These are phyloP conservation scores for Urophycis tenuis DNA, from an alignment of 2,797 vertebrate species.

Conservation along the genomic window DNA sequence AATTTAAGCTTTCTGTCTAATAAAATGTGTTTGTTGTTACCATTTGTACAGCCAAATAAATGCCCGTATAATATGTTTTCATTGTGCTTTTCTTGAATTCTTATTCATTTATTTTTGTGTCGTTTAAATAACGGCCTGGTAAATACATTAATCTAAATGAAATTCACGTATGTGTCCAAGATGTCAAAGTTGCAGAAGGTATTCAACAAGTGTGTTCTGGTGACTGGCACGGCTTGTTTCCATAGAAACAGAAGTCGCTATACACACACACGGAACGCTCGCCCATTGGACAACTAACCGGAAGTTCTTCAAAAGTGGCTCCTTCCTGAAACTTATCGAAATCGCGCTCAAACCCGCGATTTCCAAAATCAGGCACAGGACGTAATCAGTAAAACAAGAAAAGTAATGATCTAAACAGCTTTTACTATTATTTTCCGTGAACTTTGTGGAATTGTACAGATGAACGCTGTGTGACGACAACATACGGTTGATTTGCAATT, in stretches of 20 bases:
- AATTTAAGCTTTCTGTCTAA: constrained; percentile 33
- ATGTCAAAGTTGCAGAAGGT: not conserved
- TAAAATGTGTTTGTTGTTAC: constrained; percentile 43
- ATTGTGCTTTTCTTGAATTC: constrained; percentile 9
- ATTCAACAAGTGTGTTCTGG: not conserved
- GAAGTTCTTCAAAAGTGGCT: constrained; percentile 8
- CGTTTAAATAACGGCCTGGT: not conserved
- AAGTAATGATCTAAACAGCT: not conserved
- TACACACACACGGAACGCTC: not conserved
- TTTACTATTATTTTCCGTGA: not conserved
- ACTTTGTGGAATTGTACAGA: not conserved
- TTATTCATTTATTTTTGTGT: constrained; percentile 27
- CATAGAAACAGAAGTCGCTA: constrained; percentile 35
- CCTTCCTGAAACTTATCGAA: constrained; percentile 8
- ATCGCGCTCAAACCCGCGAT: constrained; percentile 49
- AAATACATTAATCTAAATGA: no score
- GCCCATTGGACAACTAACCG: constrained; percentile 32
- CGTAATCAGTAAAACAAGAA: not conserved
- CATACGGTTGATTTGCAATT: not conserved
- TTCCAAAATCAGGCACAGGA: constrained; percentile 34
- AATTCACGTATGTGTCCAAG: not conserved
- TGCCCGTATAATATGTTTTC: constrained; percentile 38
- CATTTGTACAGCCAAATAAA: constrained; percentile 60
- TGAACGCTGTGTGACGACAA: not conserved
- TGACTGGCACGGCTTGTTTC: constrained; percentile 5